Percentiles rank a stretch among this genome's conserved stretches.
Conservation (phyloP, 2,888 invertebrate species). For the Orthosia cruda region DNA sequence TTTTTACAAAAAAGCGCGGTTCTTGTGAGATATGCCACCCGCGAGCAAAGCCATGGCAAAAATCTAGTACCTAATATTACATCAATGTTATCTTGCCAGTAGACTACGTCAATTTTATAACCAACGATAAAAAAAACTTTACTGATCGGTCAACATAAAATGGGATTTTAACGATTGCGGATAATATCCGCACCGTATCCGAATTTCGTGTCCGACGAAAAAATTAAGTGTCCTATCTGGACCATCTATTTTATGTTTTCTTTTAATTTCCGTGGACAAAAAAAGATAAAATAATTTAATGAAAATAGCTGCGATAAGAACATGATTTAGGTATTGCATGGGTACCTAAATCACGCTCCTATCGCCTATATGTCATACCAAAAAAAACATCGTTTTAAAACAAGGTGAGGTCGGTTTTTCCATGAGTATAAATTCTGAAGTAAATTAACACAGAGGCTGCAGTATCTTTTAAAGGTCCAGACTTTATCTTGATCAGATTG, state of each 20-base stretch:
- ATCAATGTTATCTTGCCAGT: constrained; percentile 24
- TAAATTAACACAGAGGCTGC: no score
- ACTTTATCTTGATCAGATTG: no score
- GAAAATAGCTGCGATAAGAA: neutral
- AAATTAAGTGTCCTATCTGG: constrained; percentile 27
- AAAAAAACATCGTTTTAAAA: no score
- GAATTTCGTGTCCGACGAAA: constrained; percentile 42
- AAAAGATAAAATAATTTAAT: neutral
- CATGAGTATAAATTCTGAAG: no score
- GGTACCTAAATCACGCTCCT: neutral
- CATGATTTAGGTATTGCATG: neutral
- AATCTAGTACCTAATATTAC: neutral
- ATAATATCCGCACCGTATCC: constrained; percentile 52
- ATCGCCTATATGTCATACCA: no score
- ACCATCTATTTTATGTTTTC: constrained; percentile 15
- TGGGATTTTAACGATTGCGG: constrained; percentile 62
- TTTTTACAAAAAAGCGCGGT: no score
- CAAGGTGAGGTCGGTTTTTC: no score
- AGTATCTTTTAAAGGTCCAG: no score
- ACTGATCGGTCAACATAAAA: constrained; percentile 68
- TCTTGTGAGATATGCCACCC: no score
- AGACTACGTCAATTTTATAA: constrained; percentile 58
- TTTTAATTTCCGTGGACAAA: constrained; percentile 12
- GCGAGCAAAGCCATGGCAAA: neutral
- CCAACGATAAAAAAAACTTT: constrained; percentile 68